These are phyloP conservation scores for Ctenopoma multispine DNA, from an alignment of 2,797 vertebrate species.

Conservation along the genomic window DNA sequence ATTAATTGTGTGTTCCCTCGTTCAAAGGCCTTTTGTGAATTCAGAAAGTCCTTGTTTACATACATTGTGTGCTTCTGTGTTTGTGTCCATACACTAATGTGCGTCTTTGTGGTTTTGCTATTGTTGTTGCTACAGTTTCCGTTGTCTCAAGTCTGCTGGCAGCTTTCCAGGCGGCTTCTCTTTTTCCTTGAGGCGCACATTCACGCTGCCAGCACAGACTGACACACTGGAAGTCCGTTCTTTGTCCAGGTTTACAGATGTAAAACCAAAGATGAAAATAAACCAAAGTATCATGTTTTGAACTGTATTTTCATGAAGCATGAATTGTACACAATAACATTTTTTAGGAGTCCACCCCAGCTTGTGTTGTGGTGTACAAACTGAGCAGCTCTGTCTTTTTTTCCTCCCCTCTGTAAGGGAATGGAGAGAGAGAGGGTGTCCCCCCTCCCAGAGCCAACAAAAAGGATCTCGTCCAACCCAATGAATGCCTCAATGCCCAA, in stretches of 20 bases:
- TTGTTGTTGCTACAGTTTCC: slow-evolving; percentile 55
- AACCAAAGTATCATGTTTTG: slow-evolving; percentile 5
- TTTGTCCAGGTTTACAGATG: slow-evolving; percentile 48
- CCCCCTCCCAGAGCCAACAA: slow-evolving; percentile 44
- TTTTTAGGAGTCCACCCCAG: slow-evolving; percentile 9
- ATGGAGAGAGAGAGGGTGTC: slow-evolving; percentile 44
- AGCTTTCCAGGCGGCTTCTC: slow-evolving; percentile 49
- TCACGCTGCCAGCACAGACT: slow-evolving; percentile 50
- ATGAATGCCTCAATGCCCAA: slow-evolving; percentile 53
- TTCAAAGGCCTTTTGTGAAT: background rate
- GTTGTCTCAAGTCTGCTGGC: slow-evolving; percentile 61
- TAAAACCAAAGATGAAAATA: slow-evolving; percentile 23
- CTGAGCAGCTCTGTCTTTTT: slow-evolving; percentile 24
- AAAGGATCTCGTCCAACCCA: slow-evolving; percentile 46
- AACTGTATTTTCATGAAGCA: slow-evolving; percentile 30
- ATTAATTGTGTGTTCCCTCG: slow-evolving; percentile 13
- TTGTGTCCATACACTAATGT: slow-evolving; percentile 8
- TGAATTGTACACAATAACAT: slow-evolving; percentile 3
- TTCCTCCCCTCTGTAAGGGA: slow-evolving; percentile 36
- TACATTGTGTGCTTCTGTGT: background rate
- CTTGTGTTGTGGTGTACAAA: slow-evolving; percentile 22
- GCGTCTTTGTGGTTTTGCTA: slow-evolving; percentile 28
- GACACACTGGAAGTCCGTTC: slow-evolving; percentile 41
- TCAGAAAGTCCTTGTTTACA: background rate
- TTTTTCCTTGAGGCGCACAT: slow-evolving; percentile 49